Base-by-base conservation (phyloP, 2,797 vertebrate species). In the Neomorphus geoffroyi region DNA sequence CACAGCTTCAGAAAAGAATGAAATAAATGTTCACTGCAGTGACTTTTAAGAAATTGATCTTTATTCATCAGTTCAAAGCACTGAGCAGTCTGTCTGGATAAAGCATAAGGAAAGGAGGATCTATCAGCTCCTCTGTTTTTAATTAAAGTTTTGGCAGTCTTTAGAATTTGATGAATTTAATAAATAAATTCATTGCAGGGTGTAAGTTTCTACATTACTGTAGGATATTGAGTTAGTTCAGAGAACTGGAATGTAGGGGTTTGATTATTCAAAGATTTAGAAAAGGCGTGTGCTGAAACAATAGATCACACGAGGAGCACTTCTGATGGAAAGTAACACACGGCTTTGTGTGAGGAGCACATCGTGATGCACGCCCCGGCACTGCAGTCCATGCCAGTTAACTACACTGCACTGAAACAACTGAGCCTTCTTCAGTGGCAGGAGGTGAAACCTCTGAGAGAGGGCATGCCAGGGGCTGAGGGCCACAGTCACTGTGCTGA, bases 11-110 rank as follows among this genome's bases (percentile, higher is more conserved):
- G 70, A 66, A 53, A 82, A 82, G 67, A 26, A 75, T 33, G 6
- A 90, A 84, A 72, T 58, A 51, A 18, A 18, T 2, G 4, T 58
- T 50, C 5, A 2, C 37, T 43, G 51, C 28, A 39, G 28, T 24
- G 70, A 58, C 70, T 93, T 48, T 93, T 51, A 66, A 66, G 65
- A 84, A 94, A 90, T 18, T 46, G 30, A 72, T 83, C 54, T 86
- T 78, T 84, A 43, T 75, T 79, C 43, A 35, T 56, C 43, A 33
- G 57, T 51, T 91, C 62, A 83, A 88, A 90, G 37, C 61, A 79
- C 41, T 39, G 57, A 92, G 67, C 60, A 53, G 46, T 79, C 39
- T 45, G 22, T 62, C 50, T 75, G 80, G 54, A 35, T 43, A 65
- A 56, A 81, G 39, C 64, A 11, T 23, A 51, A 66, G 57, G 45